Conservation (phyloP, 2,888 invertebrate genomes). For the Geophilus truncorum region DNA sequence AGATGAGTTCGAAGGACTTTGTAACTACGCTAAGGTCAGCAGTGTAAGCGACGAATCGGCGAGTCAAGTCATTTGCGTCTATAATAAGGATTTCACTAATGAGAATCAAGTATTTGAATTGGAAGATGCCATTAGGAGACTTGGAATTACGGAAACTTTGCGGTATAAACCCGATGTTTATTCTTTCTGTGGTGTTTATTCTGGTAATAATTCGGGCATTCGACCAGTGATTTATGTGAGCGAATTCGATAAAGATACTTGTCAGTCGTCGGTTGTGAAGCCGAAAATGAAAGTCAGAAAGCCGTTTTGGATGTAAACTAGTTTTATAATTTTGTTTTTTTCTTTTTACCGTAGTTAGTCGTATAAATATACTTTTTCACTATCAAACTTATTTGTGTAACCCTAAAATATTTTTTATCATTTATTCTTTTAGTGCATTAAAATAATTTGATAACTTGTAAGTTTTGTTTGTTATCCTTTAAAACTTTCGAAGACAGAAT, state of each 20-base stretch:
- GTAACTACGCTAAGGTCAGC: not conserved
- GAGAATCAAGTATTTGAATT: not conserved
- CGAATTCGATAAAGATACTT: not conserved
- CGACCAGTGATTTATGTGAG: not conserved
- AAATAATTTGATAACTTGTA: too few species aligned
- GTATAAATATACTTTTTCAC: too few species aligned
- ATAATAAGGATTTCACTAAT: not conserved
- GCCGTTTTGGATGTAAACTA: too few species aligned
- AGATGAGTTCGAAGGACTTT: not conserved
- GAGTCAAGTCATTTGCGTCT: not conserved
- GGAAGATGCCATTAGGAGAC: not conserved
- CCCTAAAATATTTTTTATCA: too few species aligned
- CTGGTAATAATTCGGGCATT: not conserved
- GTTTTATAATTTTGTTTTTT: too few species aligned
- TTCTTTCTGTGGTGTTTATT: conserved; percentile 2
- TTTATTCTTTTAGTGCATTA: too few species aligned
- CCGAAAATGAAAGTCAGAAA: too few species aligned
- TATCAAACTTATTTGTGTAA: too few species aligned
- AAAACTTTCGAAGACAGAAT: too few species aligned
- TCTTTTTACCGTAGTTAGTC: too few species aligned
- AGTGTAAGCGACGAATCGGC: too few species aligned
- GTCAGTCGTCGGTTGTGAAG: not conserved
- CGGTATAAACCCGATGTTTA: conserved; percentile 27
- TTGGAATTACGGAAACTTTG: not conserved
- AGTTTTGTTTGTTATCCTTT: too few species aligned